phyloP scores from a whole-genome alignment of 2,113 vertebrate species.

The Macquaria ambigua region DNA sequence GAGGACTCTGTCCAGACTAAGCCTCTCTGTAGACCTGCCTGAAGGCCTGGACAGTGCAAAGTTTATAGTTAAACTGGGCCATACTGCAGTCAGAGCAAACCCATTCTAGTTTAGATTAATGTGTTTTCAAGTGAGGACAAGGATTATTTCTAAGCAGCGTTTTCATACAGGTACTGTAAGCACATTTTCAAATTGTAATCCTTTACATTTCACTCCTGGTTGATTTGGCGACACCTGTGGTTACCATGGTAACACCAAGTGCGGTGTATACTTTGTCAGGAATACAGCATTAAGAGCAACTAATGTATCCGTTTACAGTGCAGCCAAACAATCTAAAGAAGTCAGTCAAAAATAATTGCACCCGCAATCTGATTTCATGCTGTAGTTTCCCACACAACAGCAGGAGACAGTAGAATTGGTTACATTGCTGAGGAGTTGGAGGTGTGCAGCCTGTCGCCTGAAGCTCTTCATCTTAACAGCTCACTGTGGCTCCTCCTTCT shows the following conservation, averaged over 20 bases:
- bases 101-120: not conserved
- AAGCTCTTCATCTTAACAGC: not conserved
- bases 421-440: not conserved
- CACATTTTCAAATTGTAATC: not conserved
- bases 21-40: conserved; percentile 47
- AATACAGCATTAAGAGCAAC: not conserved
- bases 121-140: not conserved
- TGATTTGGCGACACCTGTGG: not conserved
- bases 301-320: not conserved
- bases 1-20: conserved; percentile 26
- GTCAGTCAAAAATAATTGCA: not conserved
- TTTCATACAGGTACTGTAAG: not conserved
- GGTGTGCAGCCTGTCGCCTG: not conserved
- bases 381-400: not conserved
- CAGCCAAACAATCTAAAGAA: not conserved
- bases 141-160: not conserved
- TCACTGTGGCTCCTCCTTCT: not conserved
- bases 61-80: conserved; percentile 40
- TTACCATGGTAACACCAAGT: not conserved
- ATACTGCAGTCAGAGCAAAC: conserved; percentile 17
- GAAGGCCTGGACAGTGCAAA: conserved; percentile 21
- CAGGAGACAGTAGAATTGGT: not conserved
- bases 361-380: not conserved
- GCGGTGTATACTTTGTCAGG: not conserved
- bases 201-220: not conserved